Conservation (phyloP, 2,888 invertebrate species). For the Hypena proboscidalis region DNA sequence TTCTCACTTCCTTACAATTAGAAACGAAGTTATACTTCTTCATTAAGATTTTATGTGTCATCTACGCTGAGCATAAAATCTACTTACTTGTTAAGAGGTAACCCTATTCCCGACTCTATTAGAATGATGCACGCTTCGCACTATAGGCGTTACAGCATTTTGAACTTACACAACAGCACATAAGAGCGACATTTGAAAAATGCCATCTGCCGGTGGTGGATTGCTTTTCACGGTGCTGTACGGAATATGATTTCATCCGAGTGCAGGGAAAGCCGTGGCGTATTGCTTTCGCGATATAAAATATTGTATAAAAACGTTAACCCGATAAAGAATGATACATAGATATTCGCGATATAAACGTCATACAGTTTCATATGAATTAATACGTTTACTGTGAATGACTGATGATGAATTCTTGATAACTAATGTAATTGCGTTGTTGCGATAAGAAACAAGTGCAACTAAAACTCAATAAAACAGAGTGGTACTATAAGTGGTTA, state of each 20-base stretch:
- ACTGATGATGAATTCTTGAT: no score
- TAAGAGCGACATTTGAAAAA: conserved; percentile 35
- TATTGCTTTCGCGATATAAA: conserved; percentile 53
- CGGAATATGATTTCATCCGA: conserved; percentile 68
- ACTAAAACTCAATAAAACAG: no score
- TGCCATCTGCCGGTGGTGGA: conserved; percentile 40
- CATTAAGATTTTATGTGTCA: no score
- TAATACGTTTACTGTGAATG: no score
- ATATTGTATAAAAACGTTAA: conserved; percentile 32
- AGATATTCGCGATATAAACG: no score
- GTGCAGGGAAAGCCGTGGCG: conserved; percentile 62
- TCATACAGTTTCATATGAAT: not conserved
- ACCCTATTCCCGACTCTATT: conserved; percentile 40
- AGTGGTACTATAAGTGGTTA: no score
- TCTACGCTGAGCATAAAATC: not conserved
- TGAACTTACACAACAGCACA: conserved; percentile 37
- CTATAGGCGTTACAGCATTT: conserved; percentile 29
- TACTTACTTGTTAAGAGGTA: not conserved
- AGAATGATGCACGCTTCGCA: conserved; percentile 41
- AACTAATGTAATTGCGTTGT: conserved; percentile 4
- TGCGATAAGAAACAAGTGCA: not conserved
- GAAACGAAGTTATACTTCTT: no score
- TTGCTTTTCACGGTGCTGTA: conserved; percentile 58
- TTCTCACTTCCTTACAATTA: no score
- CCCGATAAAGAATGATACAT: conserved; percentile 29